These are phyloP conservation scores for Lithosia quadra DNA, from an alignment of 2,888 invertebrate genomes.

Conservation along the genomic window DNA sequence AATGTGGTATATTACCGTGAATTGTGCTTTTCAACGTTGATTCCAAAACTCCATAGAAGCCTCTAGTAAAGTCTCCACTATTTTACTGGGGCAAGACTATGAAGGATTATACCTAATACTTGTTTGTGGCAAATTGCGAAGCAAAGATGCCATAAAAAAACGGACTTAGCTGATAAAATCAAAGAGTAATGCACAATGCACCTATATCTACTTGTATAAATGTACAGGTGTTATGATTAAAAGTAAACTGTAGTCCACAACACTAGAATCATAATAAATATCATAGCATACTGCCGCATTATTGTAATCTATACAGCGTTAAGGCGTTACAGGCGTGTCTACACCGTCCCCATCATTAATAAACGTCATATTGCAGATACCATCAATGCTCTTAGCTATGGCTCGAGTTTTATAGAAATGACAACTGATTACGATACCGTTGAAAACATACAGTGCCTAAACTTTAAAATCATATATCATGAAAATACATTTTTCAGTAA, in stretches of 20 bases:
- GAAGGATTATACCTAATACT: no score
- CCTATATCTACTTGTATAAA: neutral
- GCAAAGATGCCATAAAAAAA: no score
- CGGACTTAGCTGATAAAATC: no score
- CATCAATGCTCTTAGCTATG: slow-evolving; percentile 39
- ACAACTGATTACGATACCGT: neutral
- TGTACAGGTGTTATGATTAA: neutral
- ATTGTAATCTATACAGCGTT: slow-evolving; percentile 47
- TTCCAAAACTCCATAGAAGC: no score
- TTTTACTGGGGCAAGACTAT: no score
- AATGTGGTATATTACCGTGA: no score
- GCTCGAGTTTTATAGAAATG: neutral
- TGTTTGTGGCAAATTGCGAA: no score
- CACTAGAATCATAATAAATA: slow-evolving; percentile 13
- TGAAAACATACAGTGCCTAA: neutral
- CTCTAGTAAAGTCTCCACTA: no score
- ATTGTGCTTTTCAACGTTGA: no score
- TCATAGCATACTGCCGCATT: slow-evolving; percentile 37
- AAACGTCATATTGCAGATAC: slow-evolving; percentile 57
- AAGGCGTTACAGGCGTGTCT: slow-evolving; percentile 63
- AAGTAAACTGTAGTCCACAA: slow-evolving; percentile 1
- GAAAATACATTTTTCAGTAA: neutral
- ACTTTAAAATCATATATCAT: neutral
- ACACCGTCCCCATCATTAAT: slow-evolving; percentile 64
- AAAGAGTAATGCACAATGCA: neutral